Percentiles rank a stretch among this genome's conserved stretches.
These are phyloP conservation scores for Plemyria rubiginata DNA, from an alignment of 2,888 invertebrate species.

Conservation along the genomic window DNA sequence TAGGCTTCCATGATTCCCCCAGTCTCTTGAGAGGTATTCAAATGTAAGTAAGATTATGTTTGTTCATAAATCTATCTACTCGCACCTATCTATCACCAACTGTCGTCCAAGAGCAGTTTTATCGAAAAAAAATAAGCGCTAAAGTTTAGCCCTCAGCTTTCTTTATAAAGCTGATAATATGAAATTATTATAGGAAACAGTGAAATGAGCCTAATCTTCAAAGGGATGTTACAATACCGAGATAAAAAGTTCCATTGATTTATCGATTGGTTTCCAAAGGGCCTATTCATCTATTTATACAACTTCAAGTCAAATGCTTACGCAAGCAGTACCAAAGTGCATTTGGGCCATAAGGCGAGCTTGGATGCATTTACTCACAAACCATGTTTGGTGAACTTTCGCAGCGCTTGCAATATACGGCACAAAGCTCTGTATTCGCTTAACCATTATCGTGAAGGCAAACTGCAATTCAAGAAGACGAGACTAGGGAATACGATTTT, in stretches of 20 bases:
- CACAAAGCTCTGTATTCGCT: neutral
- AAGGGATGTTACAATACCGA: slow-evolving; percentile 10
- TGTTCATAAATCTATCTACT: too few species aligned
- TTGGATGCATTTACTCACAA: slow-evolving; percentile 14
- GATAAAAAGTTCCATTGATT: slow-evolving; percentile 13
- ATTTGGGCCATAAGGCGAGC: slow-evolving; percentile 49
- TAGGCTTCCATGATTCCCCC: too few species aligned
- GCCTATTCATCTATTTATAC: slow-evolving; percentile 49
- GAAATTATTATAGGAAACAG: neutral
- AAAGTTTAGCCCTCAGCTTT: too few species aligned
- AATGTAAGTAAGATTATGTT: too few species aligned
- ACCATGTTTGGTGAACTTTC: neutral
- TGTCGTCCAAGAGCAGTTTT: too few species aligned
- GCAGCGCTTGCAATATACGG: neutral
- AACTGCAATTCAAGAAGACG: too few species aligned
- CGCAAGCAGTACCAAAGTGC: slow-evolving; percentile 44
- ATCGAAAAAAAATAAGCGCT: neutral
- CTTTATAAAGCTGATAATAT: too few species aligned
- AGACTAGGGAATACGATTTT: too few species aligned
- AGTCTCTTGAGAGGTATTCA: too few species aligned
- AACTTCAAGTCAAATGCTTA: slow-evolving; percentile 42
- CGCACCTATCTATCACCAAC: too few species aligned
- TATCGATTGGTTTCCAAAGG: slow-evolving; percentile 23
- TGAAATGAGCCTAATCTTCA: slow-evolving; percentile 8
- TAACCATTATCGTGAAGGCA: too few species aligned